phyloP scores from a whole-genome alignment of 2,113 vertebrate species.

The Sebastes fasciatus region DNA sequence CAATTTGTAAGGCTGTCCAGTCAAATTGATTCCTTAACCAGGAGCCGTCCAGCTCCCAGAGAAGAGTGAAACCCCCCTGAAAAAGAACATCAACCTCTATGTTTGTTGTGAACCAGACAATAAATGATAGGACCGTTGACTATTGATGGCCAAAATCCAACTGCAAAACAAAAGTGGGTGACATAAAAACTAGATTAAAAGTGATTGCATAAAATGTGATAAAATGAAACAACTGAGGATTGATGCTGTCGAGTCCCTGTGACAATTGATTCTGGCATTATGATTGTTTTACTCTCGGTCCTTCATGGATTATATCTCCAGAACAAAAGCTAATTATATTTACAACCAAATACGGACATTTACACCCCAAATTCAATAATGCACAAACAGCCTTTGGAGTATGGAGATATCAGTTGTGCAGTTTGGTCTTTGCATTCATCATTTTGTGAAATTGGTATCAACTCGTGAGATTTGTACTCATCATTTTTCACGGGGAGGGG shows the following conservation, averaged over 20 bases:
- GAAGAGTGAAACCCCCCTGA: slow-evolving; percentile 61
- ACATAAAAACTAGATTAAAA: slow-evolving; percentile 67
- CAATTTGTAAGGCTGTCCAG: slow-evolving; percentile 86
- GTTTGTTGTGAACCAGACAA: slow-evolving; percentile 72
- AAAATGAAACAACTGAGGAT: slow-evolving; percentile 58
- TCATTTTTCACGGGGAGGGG: background rate
- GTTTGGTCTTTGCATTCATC: slow-evolving; percentile 6
- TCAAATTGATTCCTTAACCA: slow-evolving; percentile 87
- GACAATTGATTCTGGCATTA: slow-evolving; percentile 53
- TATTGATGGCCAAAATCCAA: slow-evolving; percentile 57
- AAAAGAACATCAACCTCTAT: slow-evolving; percentile 72
- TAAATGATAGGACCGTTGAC: slow-evolving; percentile 68
- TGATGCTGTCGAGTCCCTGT: slow-evolving; percentile 44
- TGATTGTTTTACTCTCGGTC: slow-evolving; percentile 47
- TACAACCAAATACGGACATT: slow-evolving; percentile 29
- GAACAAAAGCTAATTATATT: slow-evolving; percentile 39
- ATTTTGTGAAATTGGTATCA: slow-evolving; percentile 24
- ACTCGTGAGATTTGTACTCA: background rate
- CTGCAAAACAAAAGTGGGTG: slow-evolving; percentile 68
- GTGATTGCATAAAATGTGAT: slow-evolving; percentile 64
- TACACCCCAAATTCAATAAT: background rate
- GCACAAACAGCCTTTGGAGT: slow-evolving; percentile 2
- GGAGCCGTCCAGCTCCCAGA: slow-evolving; percentile 69
- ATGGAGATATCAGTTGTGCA: background rate
- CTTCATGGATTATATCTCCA: slow-evolving; percentile 43